Evolutionary conservation across 1,140 invertebrate species (phyloP).

Genomic region (Drosophila pallidifrons): DNA sequence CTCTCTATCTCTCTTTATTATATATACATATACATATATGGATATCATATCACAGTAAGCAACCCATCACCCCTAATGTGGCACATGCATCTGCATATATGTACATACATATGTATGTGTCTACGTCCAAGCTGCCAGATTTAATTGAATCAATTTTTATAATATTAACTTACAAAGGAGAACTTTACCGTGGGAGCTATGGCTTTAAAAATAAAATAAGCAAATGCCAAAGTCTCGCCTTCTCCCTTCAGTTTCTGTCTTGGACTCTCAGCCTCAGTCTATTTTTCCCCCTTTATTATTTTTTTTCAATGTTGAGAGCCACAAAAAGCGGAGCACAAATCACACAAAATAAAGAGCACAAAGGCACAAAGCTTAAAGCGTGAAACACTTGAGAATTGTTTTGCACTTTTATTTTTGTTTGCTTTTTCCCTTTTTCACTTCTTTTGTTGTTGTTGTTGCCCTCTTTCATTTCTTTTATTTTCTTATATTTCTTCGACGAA

Average conservation of each 20-base stretch:
- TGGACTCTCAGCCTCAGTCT: neutral
- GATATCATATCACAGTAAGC: neutral
- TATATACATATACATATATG: neutral
- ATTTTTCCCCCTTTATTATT: slow-evolving; percentile 7
- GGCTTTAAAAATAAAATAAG: slow-evolving; percentile 30
- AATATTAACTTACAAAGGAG: slow-evolving; percentile 68
- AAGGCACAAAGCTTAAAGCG: slow-evolving; percentile 75
- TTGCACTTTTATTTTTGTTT: slow-evolving; percentile 68
- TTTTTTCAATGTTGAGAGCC: slow-evolving; percentile 19
- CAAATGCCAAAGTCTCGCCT: slow-evolving; percentile 8
- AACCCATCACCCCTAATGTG: neutral
- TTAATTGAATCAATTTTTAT: slow-evolving; percentile 73
- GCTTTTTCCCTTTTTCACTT: slow-evolving; percentile 7
- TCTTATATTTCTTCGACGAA: neutral
- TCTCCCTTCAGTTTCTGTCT: neutral
- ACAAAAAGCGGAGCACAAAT: slow-evolving; percentile 36
- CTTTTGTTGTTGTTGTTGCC: neutral
- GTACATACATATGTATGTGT: neutral
- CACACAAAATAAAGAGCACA: slow-evolving; percentile 46
- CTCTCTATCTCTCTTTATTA: too few relatives aligned
- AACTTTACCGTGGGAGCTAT: slow-evolving; percentile 62
- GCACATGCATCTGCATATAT: slow-evolving; percentile 10
- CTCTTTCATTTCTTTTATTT: slow-evolving; percentile 18
- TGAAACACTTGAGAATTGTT: slow-evolving; percentile 80
- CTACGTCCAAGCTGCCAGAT: slow-evolving; percentile 21